Evolutionary conservation across 2,113 vertebrate species (phyloP), one percentile per base, ranked within the genome.

Genomic region (Crocuta crocuta): DNA sequence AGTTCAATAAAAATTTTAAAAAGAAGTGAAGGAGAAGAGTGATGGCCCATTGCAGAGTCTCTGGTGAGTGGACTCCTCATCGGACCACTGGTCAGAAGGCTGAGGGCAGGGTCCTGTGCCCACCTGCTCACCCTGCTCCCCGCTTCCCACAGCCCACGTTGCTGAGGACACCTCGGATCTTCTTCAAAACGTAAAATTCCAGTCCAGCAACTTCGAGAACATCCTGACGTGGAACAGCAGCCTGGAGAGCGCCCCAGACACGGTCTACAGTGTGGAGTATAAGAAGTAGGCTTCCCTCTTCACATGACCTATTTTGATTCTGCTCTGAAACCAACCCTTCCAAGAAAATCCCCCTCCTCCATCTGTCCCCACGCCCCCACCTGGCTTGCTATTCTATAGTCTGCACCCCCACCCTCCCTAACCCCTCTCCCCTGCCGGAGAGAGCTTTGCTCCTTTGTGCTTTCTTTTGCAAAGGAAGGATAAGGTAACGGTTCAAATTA

Each of bases 191-290:
- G 95, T 85, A 85, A 89, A 35, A 7, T 99, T 99, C 98, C 97
- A 96, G 84, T 99, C 99, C 65, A 98, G 23, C 39, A 99, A 99
- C 98, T 99, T 99, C 82, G 99, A 99, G 81, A 99, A 98, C 97
- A 98, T 99, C 98, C 97, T 99, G 96, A 98, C 74, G 0, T 99
- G 99, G 99, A 98, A 98, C 39, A 86, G 90, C 0, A 90, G 87
- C 10, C 96, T 70, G 5, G 95, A 97, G 2, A 68, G 74, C 21
- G 12, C 92, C 12, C 86, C 96, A 3, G 99, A 94, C 97, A 98
- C 96, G 0, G 66, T 98, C 33, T 99, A 99, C 93, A 98, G 98
- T 6, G 98, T 99, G 15, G 97, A 99, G 0, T 99, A 99, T 24
- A 99, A 99, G 96, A 98, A 45, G 99, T 98, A 98, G n/a, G 97